Percentiles rank a stretch among this genome's conserved stretches.
These are phyloP conservation scores for Sebastiscus albofasciatus DNA, from an alignment of 2,797 vertebrate species.

Conservation along the genomic window DNA sequence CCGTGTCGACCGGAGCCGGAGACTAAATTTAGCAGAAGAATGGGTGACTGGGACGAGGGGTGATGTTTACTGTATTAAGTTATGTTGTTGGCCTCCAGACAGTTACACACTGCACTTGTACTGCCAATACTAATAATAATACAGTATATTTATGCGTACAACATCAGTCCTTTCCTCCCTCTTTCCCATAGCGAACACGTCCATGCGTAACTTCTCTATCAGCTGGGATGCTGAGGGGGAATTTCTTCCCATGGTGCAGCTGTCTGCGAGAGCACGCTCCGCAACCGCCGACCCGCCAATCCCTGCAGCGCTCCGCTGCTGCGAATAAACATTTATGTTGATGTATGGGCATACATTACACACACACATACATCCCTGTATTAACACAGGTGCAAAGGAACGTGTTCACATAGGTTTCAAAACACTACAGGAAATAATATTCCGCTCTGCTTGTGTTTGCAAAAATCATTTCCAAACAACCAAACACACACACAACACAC, in stretches of 20 bases:
- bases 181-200: not conserved
- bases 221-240: slow-evolving; percentile 24
- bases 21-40: not conserved
- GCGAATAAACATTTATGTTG: slow-evolving; percentile 3
- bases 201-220: not conserved
- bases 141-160: not conserved
- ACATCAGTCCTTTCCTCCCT: not conserved
- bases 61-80: not conserved
- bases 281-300: not conserved
- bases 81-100: not conserved
- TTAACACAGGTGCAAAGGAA: slow-evolving; percentile 21
- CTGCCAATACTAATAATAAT: not conserved
- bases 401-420: not conserved
- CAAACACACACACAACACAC: not conserved
- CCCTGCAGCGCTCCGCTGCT: not conserved
- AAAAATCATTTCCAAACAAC: not conserved
- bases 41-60: not conserved
- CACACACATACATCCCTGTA: not conserved
- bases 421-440: not conserved
- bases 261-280: slow-evolving; percentile 30
- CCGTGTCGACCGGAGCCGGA: not conserved
- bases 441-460: not conserved
- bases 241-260: slow-evolving; percentile 34
- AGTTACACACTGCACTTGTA: not conserved
- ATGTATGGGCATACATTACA: not conserved